These are phyloP conservation scores for Cephus sareptanus DNA, from an alignment of 2,888 invertebrate genomes.

Conservation along the genomic window DNA sequence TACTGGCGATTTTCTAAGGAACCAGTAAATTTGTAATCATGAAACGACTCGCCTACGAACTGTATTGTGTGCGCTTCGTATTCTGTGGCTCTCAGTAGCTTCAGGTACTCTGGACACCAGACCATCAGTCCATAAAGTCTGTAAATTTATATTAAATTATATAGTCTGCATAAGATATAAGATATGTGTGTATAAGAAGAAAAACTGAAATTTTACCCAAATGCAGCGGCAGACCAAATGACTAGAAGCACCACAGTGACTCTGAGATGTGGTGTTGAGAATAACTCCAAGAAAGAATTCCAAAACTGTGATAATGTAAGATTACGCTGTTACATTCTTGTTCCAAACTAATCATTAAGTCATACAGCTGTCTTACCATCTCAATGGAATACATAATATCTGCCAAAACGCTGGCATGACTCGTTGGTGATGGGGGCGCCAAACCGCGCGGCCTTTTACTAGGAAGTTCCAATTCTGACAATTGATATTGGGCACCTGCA, in stretches of 20 bases:
- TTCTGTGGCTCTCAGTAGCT: constrained; percentile 61
- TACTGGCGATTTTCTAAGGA: constrained; percentile 76
- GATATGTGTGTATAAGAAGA: not conserved
- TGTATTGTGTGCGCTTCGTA: constrained; percentile 55
- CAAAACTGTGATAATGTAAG: constrained; percentile 71
- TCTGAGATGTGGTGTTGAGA: constrained; percentile 73
- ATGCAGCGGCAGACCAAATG: constrained; percentile 70
- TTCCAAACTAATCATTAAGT: constrained; percentile 7
- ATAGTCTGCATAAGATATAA: not conserved
- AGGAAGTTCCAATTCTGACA: constrained; percentile 78
- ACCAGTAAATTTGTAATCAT: constrained; percentile 69
- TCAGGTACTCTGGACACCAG: constrained; percentile 71
- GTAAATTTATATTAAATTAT: constrained; percentile 29
- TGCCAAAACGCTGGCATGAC: constrained; percentile 68
- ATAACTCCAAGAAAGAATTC: constrained; percentile 76
- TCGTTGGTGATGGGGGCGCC: constrained; percentile 65
- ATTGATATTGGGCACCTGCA: constrained; percentile 69
- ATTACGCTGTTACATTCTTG: constrained; percentile 39
- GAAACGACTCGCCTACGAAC: constrained; percentile 60
- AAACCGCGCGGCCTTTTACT: constrained; percentile 69
- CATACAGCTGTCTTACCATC: constrained; percentile 55
- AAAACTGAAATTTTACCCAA: constrained; percentile 69
- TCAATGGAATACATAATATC: constrained; percentile 67
- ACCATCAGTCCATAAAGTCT: constrained; percentile 71
- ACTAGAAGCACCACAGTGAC: constrained; percentile 74